Evolutionary conservation across 2,888 invertebrate genomes (phyloP), one percentile per base, ranked within the genome.

Genomic region (Coelopa pilipes): DNA sequence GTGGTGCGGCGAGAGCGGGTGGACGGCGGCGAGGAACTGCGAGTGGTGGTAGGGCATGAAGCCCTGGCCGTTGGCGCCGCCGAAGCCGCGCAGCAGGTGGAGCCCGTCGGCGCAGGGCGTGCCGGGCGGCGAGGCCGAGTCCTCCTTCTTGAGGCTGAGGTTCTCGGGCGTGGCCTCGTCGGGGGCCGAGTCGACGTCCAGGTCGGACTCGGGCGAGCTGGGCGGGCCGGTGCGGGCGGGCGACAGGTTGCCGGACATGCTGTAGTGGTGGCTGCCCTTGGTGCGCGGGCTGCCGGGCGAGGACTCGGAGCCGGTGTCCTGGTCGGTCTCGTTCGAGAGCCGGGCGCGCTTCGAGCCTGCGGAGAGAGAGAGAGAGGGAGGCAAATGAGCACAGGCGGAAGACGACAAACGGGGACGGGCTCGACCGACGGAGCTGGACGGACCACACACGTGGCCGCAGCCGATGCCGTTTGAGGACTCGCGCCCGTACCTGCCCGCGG

Each of bases 81-180:
- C 81, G 70, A 86, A 86, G 63, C 83, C 81, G 69, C 87, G 83
- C 78, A 87, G 79, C 77, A 87, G 76, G 70, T 86, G 85, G 66
- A 87, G 76, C 77, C 82, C 82, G 76, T 85, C 82, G 77, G 88
- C 84, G 70, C 85, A 82, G 72, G 87, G 87, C 65, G 88, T 87
- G 47, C 83, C 83, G 13, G 88, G 87, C 49, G 88, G 87, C 76
- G 88, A 87, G 49, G 88, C 85, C 78, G 82, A 90, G 85, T 86
- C 90, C 86, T 82, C 89, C 79, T 89, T 94, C 82, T 95, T 94
- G 81, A 95, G 89, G 47, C 94, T 94, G 0, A 95, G 89, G 87
- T 95, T 95, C 85, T 95, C 95, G 0, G 95, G 95, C 0, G 92
- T 92, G 0, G 92, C 90, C 78, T 88, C 88, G 76, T 88, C 88